These are phyloP conservation scores for Hybognathus amarus DNA, from an alignment of 2,797 vertebrate genomes.

Conservation along the genomic window DNA sequence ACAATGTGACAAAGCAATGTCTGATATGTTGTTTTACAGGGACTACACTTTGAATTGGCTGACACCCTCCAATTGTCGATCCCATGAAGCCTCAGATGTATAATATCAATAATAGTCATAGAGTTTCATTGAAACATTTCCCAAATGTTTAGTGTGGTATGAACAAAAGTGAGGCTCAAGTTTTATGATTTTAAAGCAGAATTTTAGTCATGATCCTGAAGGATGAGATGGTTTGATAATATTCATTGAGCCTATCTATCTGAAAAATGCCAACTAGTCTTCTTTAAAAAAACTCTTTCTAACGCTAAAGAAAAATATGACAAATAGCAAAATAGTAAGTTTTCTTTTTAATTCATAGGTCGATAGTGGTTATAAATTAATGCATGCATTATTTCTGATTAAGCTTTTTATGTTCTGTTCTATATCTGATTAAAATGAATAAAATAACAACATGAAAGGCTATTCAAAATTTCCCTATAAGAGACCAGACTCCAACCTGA, in stretches of 20 bases:
- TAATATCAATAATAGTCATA: neutral
- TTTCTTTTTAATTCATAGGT: neutral
- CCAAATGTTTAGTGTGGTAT: neutral
- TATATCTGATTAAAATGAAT: neutral
- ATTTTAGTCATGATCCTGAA: neutral
- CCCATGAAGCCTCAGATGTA: conserved; percentile 56
- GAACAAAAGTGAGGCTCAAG: neutral
- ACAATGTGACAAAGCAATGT: neutral
- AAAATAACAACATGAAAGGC: neutral
- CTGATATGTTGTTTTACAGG: conserved; percentile 64
- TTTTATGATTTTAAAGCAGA: neutral
- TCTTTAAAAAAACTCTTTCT: neutral
- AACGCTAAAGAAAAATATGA: neutral
- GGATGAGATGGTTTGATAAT: neutral
- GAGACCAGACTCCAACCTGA: neutral
- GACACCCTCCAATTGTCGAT: conserved; percentile 61
- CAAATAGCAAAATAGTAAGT: neutral
- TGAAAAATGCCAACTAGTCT: neutral
- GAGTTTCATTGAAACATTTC: neutral
- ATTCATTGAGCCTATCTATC: neutral
- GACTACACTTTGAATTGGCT: conserved; percentile 74
- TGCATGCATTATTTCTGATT: neutral
- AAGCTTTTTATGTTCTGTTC: neutral
- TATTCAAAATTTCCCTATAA: neutral
- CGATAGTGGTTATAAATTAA: neutral